A percentile compares a stretch with the other conserved stretches of the same genome.
Conservation (phyloP, 1,140 invertebrate genomes). For the Drosophila seguyi region DNA sequence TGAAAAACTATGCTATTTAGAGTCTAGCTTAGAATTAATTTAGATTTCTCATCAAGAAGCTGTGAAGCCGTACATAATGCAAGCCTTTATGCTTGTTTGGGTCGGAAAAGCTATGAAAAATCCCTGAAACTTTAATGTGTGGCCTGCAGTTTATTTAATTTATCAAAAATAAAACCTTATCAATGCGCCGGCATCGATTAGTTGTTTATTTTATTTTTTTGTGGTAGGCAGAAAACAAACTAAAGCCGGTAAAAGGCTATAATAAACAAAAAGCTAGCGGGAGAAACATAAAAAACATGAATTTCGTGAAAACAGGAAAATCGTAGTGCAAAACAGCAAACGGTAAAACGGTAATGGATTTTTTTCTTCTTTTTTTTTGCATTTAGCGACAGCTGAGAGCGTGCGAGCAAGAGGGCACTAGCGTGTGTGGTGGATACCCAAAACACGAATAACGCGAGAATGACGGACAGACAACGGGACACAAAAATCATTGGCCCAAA, state of each 20-base stretch:
- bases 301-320: conserved; percentile 4
- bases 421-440: conserved; percentile 30
- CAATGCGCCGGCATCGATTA: conserved; percentile 44
- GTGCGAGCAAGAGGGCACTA: conserved; percentile 34
- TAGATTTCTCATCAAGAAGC: too few relatives aligned
- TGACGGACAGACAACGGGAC: background rate
- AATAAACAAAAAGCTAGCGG: conserved; percentile 11
- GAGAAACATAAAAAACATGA: background rate
- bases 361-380: conserved; percentile 12
- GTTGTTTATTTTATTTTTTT: conserved; percentile 7
- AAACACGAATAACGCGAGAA: conserved; percentile 30
- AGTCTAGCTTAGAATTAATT: too few relatives aligned
- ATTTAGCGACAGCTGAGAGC: conserved; percentile 37
- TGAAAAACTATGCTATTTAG: background rate
- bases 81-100: background rate
- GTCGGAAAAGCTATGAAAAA: background rate
- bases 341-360: conserved; percentile 29
- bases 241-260: conserved; percentile 2
- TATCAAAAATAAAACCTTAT: conserved; percentile 24
- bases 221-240: background rate
- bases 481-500: conserved; percentile 8
- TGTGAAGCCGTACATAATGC: conserved; percentile 4
- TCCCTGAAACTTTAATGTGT: conserved; percentile 5
- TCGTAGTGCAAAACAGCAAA: conserved; percentile 11
- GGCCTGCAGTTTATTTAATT: background rate